These are phyloP conservation scores for Pagetopsis macropterus DNA, from an alignment of 2,797 vertebrate species.

Conservation along the genomic window DNA sequence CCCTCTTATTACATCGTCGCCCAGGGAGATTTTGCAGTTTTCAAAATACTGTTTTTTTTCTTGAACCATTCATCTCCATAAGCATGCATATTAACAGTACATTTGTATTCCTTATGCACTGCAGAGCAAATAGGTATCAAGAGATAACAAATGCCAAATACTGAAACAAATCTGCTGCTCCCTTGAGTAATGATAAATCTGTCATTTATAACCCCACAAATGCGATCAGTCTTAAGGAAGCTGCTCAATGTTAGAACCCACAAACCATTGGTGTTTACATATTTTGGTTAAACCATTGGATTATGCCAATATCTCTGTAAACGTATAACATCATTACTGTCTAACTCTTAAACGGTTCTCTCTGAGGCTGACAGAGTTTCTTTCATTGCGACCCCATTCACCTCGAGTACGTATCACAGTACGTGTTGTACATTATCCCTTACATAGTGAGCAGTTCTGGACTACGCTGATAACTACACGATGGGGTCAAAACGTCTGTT, in stretches of 20 bases:
- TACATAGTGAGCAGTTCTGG: no score
- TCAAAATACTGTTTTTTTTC: neutral
- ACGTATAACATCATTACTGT: no score
- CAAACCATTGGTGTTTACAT: constrained; percentile 4
- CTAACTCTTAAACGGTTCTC: no score
- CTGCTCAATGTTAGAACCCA: constrained; percentile 61
- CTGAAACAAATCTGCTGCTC: neutral
- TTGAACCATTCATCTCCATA: constrained; percentile 1
- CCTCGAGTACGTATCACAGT: no score
- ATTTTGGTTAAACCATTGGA: no score
- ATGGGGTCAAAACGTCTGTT: no score
- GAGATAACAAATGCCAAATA: constrained; percentile 3
- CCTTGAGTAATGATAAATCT: constrained; percentile 33
- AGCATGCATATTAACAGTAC: constrained; percentile 1
- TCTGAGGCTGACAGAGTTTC: no score
- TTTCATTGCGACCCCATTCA: no score
- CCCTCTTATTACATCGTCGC: neutral
- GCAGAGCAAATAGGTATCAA: constrained; percentile 7
- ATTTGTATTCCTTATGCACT: neutral
- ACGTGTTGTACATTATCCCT: no score
- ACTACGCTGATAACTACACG: no score
- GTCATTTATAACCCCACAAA: constrained; percentile 41
- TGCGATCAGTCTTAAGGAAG: constrained; percentile 36
- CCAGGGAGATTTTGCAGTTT: neutral
- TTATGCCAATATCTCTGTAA: no score